Evolutionary conservation across 2,797 vertebrate species (phyloP), one percentile per base, ranked within the genome.

Genomic region (Amblyopsis hoosieri): DNA sequence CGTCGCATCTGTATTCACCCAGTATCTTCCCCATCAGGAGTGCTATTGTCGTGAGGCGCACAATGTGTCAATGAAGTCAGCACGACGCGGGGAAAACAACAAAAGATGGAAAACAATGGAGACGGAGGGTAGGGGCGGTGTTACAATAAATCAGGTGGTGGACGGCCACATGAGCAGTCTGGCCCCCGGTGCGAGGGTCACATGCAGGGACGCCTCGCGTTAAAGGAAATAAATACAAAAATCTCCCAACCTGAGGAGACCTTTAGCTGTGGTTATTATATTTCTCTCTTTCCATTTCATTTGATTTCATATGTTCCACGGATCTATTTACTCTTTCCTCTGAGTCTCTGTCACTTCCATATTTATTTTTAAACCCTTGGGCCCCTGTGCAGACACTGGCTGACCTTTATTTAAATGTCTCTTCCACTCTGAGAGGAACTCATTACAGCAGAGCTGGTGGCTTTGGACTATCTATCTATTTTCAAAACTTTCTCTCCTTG

Each of bases 401-500:
- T 93, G 90, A 92, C 92, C 91, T 93, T 94, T 93, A 92, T 92
- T 92, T 91, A 92, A 94, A 93, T 92, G 91, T 93, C 90, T 93
- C 85, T 83, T 83, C 83, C 84, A 87, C 88, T 87, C 84, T 85
- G 84, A 87, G 88, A 75, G 57, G 83, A 91, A 87, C 91, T 94
- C 91, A 93, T 93, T 93, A 93, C 89, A 90, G 88, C 84, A 79
- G 88, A 85, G 82, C 84, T 88, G 76, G 85, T 87, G 84, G 82
- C 84, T 87, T 79, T 82, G 83, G 78, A 77, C 84, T 71, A 84
- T 87, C 85, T 77, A 81, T 90, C 83, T 88, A 80, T 81, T 85
- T 82, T 78, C 75, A 76, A 79, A 88, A 84, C 75, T 86, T 86
- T 79, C 74, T 78, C 75, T 69, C 73, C 72, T 73, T 76, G 74